These are phyloP conservation scores for Prunella himalayana DNA, from an alignment of 2,113 vertebrate species.

Conservation along the genomic window DNA sequence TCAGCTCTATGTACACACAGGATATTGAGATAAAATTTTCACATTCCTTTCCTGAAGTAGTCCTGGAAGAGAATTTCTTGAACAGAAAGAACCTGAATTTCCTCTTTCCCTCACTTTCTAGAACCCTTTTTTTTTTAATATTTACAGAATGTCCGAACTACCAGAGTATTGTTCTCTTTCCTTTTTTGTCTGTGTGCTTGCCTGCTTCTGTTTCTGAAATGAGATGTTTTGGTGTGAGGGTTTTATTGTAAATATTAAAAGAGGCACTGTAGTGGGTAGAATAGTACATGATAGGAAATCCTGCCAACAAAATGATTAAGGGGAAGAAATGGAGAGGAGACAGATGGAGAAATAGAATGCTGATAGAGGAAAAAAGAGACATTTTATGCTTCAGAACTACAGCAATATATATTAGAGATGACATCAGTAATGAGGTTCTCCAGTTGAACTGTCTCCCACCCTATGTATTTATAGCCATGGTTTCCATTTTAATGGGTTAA, in stretches of 20 bases:
- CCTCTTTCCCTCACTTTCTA: background rate
- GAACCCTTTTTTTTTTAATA: background rate
- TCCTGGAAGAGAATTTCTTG: background rate
- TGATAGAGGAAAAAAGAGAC: background rate
- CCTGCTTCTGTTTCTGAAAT: background rate
- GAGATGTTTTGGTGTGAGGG: background rate
- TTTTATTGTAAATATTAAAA: background rate
- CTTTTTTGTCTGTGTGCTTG: background rate
- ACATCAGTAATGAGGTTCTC: background rate
- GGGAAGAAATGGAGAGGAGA: background rate
- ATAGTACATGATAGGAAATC: background rate
- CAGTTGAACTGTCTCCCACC: background rate
- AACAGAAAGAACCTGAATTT: background rate
- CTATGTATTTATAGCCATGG: background rate
- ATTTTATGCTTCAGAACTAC: background rate
- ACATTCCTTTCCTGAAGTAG: background rate
- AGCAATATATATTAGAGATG: background rate
- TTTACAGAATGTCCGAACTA: background rate
- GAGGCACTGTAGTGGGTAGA: background rate
- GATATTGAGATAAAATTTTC: background rate
- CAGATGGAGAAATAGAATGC: background rate
- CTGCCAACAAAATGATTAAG: background rate
- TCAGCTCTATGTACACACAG: background rate
- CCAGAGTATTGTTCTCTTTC: background rate
- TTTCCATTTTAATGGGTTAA: background rate